A percentile compares a stretch with the other conserved stretches of the same genome.
These are phyloP conservation scores for Drosophila equinoxialis DNA, from an alignment of 1,140 invertebrate genomes.

Conservation along the genomic window DNA sequence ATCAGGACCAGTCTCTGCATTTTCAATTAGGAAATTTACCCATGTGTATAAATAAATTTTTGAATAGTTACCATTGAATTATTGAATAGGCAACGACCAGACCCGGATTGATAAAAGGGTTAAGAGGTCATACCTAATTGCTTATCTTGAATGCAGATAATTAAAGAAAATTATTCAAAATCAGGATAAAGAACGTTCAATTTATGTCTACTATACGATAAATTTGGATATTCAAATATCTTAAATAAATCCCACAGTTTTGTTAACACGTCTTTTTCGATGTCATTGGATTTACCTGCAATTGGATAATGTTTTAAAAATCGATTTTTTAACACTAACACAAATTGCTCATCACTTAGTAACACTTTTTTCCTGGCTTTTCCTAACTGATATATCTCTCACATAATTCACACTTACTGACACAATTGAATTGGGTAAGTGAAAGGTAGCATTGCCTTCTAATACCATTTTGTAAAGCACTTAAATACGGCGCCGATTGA, in stretches of 20 bases:
- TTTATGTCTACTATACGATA: too few relatives aligned
- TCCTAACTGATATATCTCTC: slow-evolving; percentile 5
- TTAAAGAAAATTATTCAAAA: too few relatives aligned
- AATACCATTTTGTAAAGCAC: slow-evolving; percentile 56
- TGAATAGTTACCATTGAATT: slow-evolving; percentile 57
- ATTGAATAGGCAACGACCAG: slow-evolving; percentile 8
- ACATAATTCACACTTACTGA: slow-evolving; percentile 19
- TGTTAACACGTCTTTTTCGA: too few relatives aligned
- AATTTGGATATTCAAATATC: too few relatives aligned
- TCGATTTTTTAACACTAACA: not conserved
- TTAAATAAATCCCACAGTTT: too few relatives aligned
- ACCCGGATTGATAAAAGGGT: slow-evolving; percentile 13
- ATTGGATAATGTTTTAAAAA: too few relatives aligned
- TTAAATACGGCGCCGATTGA: slow-evolving; percentile 45
- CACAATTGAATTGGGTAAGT: slow-evolving; percentile 40
- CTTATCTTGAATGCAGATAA: not conserved
- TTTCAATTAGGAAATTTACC: slow-evolving; percentile 70
- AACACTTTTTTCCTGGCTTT: not conserved
- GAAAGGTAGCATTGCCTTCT: slow-evolving; percentile 46
- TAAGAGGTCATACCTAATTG: not conserved
- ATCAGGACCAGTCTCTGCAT: slow-evolving; percentile 40
- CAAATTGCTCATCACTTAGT: slow-evolving; percentile 3
- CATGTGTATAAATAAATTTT: slow-evolving; percentile 65
- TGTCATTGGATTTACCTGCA: too few relatives aligned
- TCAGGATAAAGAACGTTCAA: too few relatives aligned